Evolutionary conservation across 2,888 invertebrate genomes (phyloP), one percentile per base, ranked within the genome.

Genomic region (Temnothorax rugatulus): DNA sequence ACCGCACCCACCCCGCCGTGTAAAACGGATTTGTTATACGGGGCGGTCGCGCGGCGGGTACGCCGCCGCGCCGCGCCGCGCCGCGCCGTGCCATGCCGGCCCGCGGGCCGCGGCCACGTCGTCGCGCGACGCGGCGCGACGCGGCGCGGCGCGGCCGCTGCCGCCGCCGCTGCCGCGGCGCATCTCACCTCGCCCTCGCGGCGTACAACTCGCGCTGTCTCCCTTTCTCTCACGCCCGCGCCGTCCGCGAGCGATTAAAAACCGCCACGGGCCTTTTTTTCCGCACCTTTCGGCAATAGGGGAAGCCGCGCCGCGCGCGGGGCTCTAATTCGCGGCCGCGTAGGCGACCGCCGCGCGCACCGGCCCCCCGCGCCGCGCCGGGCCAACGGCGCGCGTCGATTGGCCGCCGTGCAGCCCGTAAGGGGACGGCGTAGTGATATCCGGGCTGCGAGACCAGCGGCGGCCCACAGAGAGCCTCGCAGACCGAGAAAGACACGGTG

Each of bases 381-480:
- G 77, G n/a, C 54, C 50, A 34, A 29, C 64, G 57, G 54, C 85
- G 85, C 82, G 85, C 88, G 61, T 0, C 81, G 83, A 83, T 83
- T 83, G 86, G 86, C 84, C 82, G 86, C 57, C 84, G 88, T 96
- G 96, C 97, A 96, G 96, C 96, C 97, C 96, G 90, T 85, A 84
- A 87, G 90, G 90, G 87, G 90, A 73, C 89, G 93, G 94, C 93
- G 93, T 92, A 94, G 93, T 92, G 91, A 93, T 94, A 93, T 90
- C 87, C 76, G 86, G 79, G 59, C 41, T 38, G 52, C 75, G 85
- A 83, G 83, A 86, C 84, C 82, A 88, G 87, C 86, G 87, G 86
- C 87, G 73, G 79, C 73, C 25, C 74, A 71, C 74, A 38, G 71
- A 89, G 87, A 90, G 88, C 90, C 87, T 91, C 88, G 90, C 87